Conservation (phyloP, 2,797 vertebrate species). For the Psittacula echo region DNA sequence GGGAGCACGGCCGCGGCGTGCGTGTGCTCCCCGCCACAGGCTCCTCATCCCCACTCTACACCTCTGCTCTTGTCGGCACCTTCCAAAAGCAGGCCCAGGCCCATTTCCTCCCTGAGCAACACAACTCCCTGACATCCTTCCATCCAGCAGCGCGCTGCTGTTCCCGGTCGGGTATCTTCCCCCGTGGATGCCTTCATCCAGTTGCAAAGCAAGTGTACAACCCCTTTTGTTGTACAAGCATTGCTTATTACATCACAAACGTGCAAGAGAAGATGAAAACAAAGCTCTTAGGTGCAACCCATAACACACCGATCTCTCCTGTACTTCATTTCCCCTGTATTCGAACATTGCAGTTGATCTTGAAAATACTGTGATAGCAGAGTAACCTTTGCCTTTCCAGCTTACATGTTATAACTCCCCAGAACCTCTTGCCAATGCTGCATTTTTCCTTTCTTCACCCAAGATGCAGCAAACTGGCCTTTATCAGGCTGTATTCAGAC, state of each 20-base stretch:
- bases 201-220: fast-evolving
- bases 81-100: neutral
- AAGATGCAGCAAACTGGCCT: neutral
- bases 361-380: fast-evolving
- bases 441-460: neutral
- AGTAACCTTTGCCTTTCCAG: neutral
- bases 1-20: neutral
- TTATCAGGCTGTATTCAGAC: neutral
- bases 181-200: fast-evolving
- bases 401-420: fast-evolving
- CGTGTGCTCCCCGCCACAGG: neutral
- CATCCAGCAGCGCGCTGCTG: neutral
- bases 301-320: too few relatives aligned
- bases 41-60: too few relatives aligned
- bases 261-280: fast-evolving
- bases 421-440: too few relatives aligned
- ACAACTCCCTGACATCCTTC: fast-evolving
- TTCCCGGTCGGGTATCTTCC: neutral
- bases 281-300: neutral
- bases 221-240: fast-evolving
- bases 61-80: neutral
- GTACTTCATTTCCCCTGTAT: neutral
- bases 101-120: neutral
- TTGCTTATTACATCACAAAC: fast-evolving
- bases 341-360: fast-evolving